These are phyloP conservation scores for Phoxinus dragarum DNA, from an alignment of 2,797 vertebrate species.

Conservation along the genomic window DNA sequence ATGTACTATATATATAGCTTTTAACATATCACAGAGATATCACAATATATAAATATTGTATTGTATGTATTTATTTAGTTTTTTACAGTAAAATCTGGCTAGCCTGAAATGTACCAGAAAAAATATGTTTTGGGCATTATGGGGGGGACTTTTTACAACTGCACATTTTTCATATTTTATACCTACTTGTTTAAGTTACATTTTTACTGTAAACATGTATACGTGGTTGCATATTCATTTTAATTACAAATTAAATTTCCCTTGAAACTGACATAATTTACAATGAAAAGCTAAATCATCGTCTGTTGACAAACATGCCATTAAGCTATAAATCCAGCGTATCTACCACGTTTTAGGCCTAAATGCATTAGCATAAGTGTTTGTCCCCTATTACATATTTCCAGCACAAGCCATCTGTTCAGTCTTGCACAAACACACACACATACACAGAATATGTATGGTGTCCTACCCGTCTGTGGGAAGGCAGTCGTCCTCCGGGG, in stretches of 20 bases:
- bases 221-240: background rate
- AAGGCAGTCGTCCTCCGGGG: constrained; percentile 67
- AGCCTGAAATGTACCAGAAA: background rate
- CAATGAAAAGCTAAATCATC: background rate
- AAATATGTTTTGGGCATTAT: background rate
- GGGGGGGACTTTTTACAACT: background rate
- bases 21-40: background rate
- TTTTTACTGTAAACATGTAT: background rate
- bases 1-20: background rate
- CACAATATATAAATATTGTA: background rate
- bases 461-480: constrained; percentile 73
- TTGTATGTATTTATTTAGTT: too few relatives aligned
- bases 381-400: background rate
- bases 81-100: background rate
- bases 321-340: background rate
- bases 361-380: background rate
- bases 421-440: constrained; percentile 30
- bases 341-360: background rate
- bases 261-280: background rate
- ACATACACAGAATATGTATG: background rate
- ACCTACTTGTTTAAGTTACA: background rate
- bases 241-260: background rate
- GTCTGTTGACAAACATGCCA: background rate
- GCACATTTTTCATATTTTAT: background rate
- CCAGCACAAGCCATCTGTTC: background rate